phyloP scores from a whole-genome alignment of 2,113 vertebrate species.

The Gymnobelideus leadbeateri region DNA sequence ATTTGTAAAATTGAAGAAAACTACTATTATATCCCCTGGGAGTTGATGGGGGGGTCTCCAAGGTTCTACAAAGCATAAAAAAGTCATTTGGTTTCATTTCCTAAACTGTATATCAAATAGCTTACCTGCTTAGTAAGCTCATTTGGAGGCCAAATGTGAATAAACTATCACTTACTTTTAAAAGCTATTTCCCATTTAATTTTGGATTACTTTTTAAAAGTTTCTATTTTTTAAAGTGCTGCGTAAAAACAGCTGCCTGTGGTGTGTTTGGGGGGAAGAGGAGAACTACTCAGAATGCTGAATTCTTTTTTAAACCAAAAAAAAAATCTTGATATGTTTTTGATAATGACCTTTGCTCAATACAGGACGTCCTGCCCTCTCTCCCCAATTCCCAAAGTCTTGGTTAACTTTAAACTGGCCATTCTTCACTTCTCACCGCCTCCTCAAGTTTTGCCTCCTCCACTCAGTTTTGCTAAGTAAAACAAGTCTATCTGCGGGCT shows the following conservation, averaged over 20 bases:
- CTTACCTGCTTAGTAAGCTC: neutral
- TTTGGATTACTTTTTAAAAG: neutral
- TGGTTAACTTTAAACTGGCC: conserved; percentile 8
- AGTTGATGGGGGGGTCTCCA: neutral
- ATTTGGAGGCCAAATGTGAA: neutral
- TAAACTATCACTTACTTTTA: neutral
- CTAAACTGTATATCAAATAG: neutral
- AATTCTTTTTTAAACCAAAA: neutral
- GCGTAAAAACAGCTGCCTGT: neutral
- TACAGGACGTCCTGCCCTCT: neutral
- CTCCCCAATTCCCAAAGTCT: neutral
- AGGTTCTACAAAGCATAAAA: neutral
- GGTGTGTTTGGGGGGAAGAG: neutral
- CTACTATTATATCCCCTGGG: neutral
- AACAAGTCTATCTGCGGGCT: neutral
- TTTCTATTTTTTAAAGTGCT: neutral
- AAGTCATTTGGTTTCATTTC: neutral
- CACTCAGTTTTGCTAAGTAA: conserved; percentile 22
- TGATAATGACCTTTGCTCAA: neutral
- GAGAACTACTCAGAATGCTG: neutral
- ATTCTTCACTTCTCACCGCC: too few relatives aligned
- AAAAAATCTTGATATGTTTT: neutral
- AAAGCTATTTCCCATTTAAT: neutral
- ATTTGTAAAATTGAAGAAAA: neutral
- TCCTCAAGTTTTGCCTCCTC: too few relatives aligned